These are phyloP conservation scores for Chiroxiphia lanceolata DNA, from an alignment of 2,797 vertebrate species.

Conservation along the genomic window DNA sequence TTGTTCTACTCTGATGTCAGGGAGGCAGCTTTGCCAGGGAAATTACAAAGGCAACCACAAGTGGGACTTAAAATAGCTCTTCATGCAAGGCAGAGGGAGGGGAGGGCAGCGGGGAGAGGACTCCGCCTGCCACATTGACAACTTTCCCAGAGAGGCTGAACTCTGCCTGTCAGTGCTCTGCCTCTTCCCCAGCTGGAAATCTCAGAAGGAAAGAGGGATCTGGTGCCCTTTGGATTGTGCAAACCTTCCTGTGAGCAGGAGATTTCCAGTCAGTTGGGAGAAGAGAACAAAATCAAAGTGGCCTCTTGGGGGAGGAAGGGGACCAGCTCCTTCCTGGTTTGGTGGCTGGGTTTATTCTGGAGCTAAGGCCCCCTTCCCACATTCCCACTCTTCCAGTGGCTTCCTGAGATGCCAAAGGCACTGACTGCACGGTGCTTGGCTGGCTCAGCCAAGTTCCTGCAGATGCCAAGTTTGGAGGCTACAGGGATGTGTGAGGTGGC, in stretches of 20 bases:
- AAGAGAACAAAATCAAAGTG: not conserved
- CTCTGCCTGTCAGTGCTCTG: conserved; percentile 55
- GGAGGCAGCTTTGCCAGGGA: conserved; percentile 32
- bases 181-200: conserved; percentile 52
- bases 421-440: fast-evolving
- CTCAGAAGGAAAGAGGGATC: conserved; percentile 38
- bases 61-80: conserved; percentile 70
- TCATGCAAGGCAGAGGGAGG: not conserved
- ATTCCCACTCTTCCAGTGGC: not conserved
- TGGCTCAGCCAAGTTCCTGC: not conserved
- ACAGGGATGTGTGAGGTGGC: fast-evolving
- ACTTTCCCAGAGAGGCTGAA: conserved; percentile 52
- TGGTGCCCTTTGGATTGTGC: not conserved
- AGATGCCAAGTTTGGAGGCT: not conserved
- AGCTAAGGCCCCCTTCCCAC: not conserved
- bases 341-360: not conserved
- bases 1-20: conserved; percentile 55
- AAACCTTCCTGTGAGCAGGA: not conserved
- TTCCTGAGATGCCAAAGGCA: not conserved
- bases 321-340: not conserved
- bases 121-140: conserved; percentile 61
- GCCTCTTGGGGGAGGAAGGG: not conserved
- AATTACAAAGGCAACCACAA: conserved; percentile 67
- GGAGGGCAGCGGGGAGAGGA: not conserved
- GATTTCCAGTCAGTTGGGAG: not conserved